Conservation (phyloP, 2,797 vertebrate genomes). For the Falco naumanni region DNA sequence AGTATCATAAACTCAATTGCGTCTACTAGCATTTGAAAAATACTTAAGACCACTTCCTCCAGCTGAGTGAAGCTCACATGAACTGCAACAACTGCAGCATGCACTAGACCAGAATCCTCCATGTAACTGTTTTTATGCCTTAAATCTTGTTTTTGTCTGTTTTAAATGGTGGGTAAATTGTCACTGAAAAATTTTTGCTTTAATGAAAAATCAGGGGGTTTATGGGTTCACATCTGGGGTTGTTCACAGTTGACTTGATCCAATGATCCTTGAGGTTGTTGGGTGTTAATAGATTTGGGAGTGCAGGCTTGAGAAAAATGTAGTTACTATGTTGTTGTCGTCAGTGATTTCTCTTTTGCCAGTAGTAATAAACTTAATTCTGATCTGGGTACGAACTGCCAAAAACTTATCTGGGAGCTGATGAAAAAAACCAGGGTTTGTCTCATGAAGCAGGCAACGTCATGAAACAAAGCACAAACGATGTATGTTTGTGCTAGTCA, state of each 20-base stretch:
- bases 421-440: background rate
- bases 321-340: background rate
- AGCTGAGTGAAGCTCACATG: background rate
- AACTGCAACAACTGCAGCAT: background rate
- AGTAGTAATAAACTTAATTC: background rate
- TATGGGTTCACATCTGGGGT: background rate
- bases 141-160: background rate
- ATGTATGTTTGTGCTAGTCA: background rate
- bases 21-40: background rate
- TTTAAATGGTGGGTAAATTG: background rate
- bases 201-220: background rate
- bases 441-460: background rate
- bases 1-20: background rate
- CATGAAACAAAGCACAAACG: rapidly evolving
- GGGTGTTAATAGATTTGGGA: background rate
- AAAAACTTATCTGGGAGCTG: background rate
- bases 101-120: background rate
- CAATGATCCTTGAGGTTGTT: background rate
- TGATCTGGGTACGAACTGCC: background rate
- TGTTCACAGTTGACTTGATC: background rate
- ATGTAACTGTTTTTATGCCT: background rate
- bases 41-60: background rate
- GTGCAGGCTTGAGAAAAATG: background rate
- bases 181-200: background rate
- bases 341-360: background rate